Evolutionary conservation across 2,888 invertebrate species (phyloP).

Genomic region (Lepeophtheirus nordmannii): DNA sequence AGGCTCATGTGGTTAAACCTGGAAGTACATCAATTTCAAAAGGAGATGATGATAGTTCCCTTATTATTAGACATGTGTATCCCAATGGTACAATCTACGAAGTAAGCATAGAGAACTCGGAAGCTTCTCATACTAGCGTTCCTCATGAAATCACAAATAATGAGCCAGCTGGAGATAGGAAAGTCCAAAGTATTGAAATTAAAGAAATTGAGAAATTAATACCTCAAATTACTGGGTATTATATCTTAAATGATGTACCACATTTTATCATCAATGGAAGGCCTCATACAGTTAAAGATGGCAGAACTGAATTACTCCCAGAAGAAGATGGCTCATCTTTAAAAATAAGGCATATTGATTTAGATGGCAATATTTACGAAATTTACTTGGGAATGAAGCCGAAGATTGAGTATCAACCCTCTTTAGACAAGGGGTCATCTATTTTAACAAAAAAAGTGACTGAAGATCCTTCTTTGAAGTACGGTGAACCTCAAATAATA

Average conservation of each 20-base stretch:
- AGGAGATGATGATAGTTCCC: background rate
- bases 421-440: background rate
- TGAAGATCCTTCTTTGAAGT: background rate
- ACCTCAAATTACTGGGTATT: background rate
- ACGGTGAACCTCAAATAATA: background rate
- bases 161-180: background rate
- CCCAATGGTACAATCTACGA: background rate
- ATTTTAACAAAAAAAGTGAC: too few relatives aligned
- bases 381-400: background rate
- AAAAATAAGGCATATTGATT: background rate
- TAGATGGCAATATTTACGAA: background rate
- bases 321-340: background rate
- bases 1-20: background rate
- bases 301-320: background rate
- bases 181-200: background rate
- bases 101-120: background rate
- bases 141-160: background rate
- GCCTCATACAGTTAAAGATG: background rate
- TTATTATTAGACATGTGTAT: background rate
- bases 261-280: background rate
- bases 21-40: constrained; percentile 4
- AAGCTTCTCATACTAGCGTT: background rate
- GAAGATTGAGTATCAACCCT: background rate
- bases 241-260: background rate
- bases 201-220: background rate